Evolutionary conservation across 2,888 invertebrate genomes (phyloP).

Genomic region (Lacanobia oleracea): DNA sequence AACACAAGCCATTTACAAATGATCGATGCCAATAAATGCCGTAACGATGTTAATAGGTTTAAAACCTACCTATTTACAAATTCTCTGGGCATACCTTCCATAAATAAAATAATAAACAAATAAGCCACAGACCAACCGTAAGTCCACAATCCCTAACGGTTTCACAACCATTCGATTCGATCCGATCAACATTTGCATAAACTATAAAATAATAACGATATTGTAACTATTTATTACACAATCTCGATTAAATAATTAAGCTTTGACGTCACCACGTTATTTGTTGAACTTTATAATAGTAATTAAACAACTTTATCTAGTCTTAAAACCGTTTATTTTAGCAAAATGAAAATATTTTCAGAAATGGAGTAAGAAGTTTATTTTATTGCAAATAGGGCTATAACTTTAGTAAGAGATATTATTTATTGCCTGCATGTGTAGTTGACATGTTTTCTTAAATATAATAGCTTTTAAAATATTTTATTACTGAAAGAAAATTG

Average conservation of each 20-base stretch:
- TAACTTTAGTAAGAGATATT: background rate
- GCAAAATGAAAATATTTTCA: conserved; percentile 15
- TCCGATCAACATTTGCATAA: conserved; percentile 55
- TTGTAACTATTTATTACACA: conserved; percentile 37
- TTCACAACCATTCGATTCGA: conserved; percentile 3
- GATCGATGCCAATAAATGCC: background rate
- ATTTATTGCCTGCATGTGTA: conserved; percentile 11
- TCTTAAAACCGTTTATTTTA: background rate
- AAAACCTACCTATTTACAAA: background rate
- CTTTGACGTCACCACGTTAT: conserved; percentile 12
- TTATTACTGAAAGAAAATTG: background rate
- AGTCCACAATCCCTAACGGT: conserved; percentile 31
- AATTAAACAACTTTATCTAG: conserved; percentile 38
- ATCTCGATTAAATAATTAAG: conserved; percentile 29
- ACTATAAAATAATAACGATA: conserved; percentile 41
- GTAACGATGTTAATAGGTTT: background rate
- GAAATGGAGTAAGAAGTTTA: conserved; percentile 1
- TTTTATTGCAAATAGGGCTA: conserved; percentile 18
- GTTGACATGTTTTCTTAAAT: conserved; percentile 9
- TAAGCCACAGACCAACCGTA: conserved; percentile 12
- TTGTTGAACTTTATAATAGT: conserved; percentile 37
- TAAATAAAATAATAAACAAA: conserved; percentile 29
- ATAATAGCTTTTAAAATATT: background rate
- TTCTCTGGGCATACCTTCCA: conserved; percentile 21
- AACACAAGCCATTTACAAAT: background rate